Conservation (phyloP, 2,113 vertebrate genomes). For the Plecotus auritus region DNA sequence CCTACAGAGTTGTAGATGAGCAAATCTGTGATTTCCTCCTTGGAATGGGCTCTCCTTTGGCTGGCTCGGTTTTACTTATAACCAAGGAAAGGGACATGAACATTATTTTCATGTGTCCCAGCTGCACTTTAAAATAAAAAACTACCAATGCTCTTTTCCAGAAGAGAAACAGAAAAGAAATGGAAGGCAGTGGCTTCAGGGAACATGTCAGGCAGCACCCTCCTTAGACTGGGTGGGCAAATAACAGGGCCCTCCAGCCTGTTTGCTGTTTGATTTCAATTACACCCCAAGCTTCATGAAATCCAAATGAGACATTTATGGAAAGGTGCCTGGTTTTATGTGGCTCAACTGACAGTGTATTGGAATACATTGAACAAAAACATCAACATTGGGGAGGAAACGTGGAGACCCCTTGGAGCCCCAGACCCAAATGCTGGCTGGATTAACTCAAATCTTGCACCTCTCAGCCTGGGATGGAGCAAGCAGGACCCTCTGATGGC, state of each 20-base stretch:
- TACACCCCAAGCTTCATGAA: conserved; percentile 63
- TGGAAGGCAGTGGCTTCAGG: conserved; percentile 32
- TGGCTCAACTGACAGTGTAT: conserved; percentile 67
- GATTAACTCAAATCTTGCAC: conserved; percentile 57
- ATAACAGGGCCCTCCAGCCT: conserved; percentile 53
- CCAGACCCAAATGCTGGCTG: conserved; percentile 2
- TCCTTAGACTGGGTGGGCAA: conserved; percentile 35
- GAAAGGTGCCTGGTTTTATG: conserved; percentile 71
- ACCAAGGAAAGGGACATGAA: conserved; percentile 9
- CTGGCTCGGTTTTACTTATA: background rate
- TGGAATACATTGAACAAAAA: conserved; percentile 67
- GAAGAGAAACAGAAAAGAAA: conserved; percentile 50
- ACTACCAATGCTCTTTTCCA: conserved; percentile 7
- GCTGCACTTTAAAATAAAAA: background rate
- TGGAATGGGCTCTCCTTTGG: background rate
- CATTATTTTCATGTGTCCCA: background rate
- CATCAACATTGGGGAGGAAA: conserved; percentile 51
- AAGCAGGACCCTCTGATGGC: background rate
- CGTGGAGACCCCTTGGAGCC: conserved; percentile 5
- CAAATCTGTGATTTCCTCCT: conserved; percentile 12
- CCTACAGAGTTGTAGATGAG: background rate
- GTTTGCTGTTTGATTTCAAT: conserved; percentile 71
- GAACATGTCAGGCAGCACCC: conserved; percentile 61
- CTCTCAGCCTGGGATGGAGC: background rate
- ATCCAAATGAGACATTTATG: conserved; percentile 71